Base-by-base conservation (phyloP, 2,888 invertebrate genomes). In the Aphidius colemani region DNA sequence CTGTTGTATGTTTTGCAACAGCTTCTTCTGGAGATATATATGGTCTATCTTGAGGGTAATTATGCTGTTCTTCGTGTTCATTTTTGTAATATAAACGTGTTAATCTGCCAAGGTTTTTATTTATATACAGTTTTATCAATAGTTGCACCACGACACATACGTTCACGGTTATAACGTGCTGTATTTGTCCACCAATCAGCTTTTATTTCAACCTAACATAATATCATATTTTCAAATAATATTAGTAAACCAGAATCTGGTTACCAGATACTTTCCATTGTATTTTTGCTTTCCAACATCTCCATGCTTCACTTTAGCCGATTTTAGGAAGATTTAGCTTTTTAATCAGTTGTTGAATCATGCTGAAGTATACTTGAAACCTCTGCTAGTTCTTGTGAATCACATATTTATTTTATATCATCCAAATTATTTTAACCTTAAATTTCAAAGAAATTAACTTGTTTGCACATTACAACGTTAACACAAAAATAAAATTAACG, bases 141-240 rank as follows among this genome's bases (percentile, higher is more conserved):
- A 0, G 99, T 99, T 58, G 99, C 99, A 11, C 99, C 99, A 73
- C 99, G 90, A 4, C n/a, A n/a, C n/a, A n/a, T n/a, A n/a, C n/a
- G n/a, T n/a, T n/a, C n/a, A n/a, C n/a, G n/a, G n/a, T n/a, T 99
- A 84, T 99, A 99, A 83, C 99, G 99, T 0, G 99, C 98, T 0
- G 99, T 99, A 83, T 99, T 99, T 0, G 99, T 99, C 99, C 99
- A 99, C 99, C 99, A 99, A 83, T 99, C 99, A 0, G 99, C 99
- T 82, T 99, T 99, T 92, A 99, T 98, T 84, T 99, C 99, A 9
- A 99, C 99, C 83, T 98, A 99, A 45, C 99, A 90, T 65, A 99
- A 88, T 74, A 99, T 99, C 99, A 99, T 99, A 85, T 99, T 99
- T 85, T 99, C 99, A 69, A 99, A 98, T 0, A 99, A 99, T 43